Conservation (phyloP, 1,140 invertebrate genomes). For the Thalassaphorura encarpata region DNA sequence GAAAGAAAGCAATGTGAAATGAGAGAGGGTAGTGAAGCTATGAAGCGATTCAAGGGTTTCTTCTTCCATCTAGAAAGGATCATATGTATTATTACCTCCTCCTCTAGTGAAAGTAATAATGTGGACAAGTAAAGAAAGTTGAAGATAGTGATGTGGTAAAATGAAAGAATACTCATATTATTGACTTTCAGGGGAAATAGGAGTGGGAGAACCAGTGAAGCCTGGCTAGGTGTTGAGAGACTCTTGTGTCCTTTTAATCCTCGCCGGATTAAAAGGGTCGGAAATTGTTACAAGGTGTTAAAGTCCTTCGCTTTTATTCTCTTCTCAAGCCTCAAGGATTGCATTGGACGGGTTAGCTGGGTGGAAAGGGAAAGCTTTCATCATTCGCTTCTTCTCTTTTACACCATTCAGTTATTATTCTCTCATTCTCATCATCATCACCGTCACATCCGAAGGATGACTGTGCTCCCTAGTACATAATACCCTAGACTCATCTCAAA, state of each 20-base stretch:
- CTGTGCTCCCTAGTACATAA: no score
- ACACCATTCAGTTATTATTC: not conserved
- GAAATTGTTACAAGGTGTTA: slow-evolving; percentile 23
- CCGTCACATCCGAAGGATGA: no score
- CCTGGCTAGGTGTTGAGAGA: not conserved
- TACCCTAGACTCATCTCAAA: no score
- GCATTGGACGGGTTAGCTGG: no score
- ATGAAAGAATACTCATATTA: not conserved
- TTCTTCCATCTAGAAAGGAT: not conserved
- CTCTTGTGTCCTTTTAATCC: slow-evolving; percentile 29
- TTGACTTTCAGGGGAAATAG: not conserved
- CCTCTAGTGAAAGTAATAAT: not conserved
- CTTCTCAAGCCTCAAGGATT: no score
- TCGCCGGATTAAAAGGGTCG: slow-evolving; percentile 26
- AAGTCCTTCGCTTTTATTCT: slow-evolving; percentile 6
- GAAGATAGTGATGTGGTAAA: not conserved
- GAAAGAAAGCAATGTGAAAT: no score
- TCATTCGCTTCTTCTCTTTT: no score
- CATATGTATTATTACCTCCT: not conserved
- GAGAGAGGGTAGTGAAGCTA: no score
- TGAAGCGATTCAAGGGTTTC: no score
- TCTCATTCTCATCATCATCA: not conserved
- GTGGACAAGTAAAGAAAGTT: slow-evolving; percentile 13
- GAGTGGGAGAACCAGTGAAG: not conserved
- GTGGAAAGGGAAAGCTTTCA: no score